Percentiles rank a stretch among this genome's conserved stretches.
Evolutionary conservation across 2,113 vertebrate genomes (phyloP).

Genomic region (Asarcornis scutulata): DNA sequence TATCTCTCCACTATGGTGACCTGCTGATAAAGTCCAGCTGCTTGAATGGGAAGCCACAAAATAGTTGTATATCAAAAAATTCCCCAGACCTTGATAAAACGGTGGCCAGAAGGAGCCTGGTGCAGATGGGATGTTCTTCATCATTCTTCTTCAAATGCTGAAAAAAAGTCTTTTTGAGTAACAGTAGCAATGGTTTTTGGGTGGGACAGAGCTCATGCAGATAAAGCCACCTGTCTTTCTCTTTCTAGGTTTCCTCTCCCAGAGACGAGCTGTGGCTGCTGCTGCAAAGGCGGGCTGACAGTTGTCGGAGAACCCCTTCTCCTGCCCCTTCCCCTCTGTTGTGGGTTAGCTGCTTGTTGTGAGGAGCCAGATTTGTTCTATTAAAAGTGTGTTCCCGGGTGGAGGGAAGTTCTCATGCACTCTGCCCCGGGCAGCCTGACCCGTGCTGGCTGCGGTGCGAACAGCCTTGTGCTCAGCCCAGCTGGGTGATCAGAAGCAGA

Average conservation of each 20-base stretch:
- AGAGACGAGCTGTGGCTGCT: not conserved
- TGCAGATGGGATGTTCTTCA: not conserved
- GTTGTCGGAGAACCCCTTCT: slow-evolving; percentile 24
- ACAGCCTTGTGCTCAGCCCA: not conserved
- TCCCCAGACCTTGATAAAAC: not conserved
- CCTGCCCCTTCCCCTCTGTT: not conserved
- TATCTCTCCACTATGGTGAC: not conserved
- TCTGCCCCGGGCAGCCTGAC: slow-evolving; percentile 45
- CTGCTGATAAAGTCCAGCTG: slow-evolving; percentile 49
- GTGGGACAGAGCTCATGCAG: not conserved
- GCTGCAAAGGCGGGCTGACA: not conserved
- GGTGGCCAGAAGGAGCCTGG: not conserved
- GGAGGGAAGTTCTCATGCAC: slow-evolving; percentile 66
- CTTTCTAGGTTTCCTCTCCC: not conserved
- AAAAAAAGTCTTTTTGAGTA: not conserved
- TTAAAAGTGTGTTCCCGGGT: slow-evolving; percentile 50
- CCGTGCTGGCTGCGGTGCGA: not conserved
- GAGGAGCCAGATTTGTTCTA: slow-evolving; percentile 59
- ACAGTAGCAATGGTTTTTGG: not conserved
- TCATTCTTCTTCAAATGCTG: not conserved
- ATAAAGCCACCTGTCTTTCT: not conserved
- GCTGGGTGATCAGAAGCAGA: slow-evolving; percentile 1
- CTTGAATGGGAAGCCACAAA: not conserved
- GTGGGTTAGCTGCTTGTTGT: not conserved
- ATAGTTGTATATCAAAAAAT: not conserved